Base-by-base conservation (phyloP, 2,888 invertebrate species). In the Zootermopsis nevadensis region DNA sequence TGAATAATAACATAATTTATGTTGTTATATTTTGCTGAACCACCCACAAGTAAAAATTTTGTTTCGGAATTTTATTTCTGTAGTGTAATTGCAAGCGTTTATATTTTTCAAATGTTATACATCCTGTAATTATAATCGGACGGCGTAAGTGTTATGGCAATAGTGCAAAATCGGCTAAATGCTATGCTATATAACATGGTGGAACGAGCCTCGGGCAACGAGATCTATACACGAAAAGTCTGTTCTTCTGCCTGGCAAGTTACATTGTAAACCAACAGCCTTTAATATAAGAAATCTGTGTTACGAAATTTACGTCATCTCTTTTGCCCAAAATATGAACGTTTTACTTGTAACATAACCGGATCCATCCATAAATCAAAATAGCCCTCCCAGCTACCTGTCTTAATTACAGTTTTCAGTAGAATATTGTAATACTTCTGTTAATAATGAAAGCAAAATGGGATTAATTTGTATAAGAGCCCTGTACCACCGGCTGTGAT, bases 1-100 rank as follows among this genome's bases (percentile, higher is more conserved):
- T 55, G 77, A 77, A 77, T 77, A 77, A 77, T 77, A 31, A n/a
- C 33, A 69, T 33, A 33, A 31, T 69, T 69, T 69, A 33, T 33
- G 19, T 31, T 69, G 7, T 12, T 69, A 12, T 22, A 33, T 31
- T 15, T 69, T 33, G 69, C 69, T 33, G 69, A 69, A 69, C 10
- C 69, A 33, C 69, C 69, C 33, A 69, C 33, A 69, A 33, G 31
- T 33, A 4, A 33, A 69, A 69, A 33, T 10, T n/a, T 60, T 60
- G 53, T 27, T n/a, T 60, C 27, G 60, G 19, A 48, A 48, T 19
- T 19, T 48, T 60, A 8, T 60, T n/a, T 60, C 60, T 27, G 8
- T 12, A 12, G n/a, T 7, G n/a, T 12, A 6, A n/a, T n/a, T 60
- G 60, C 15, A n/a, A 1, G 27, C 27, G 3, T 27, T 60, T 27